A percentile compares a stretch with the other conserved stretches of the same genome.
Evolutionary conservation across 2,888 invertebrate genomes (phyloP).

Genomic region (Serrognathus titanus): DNA sequence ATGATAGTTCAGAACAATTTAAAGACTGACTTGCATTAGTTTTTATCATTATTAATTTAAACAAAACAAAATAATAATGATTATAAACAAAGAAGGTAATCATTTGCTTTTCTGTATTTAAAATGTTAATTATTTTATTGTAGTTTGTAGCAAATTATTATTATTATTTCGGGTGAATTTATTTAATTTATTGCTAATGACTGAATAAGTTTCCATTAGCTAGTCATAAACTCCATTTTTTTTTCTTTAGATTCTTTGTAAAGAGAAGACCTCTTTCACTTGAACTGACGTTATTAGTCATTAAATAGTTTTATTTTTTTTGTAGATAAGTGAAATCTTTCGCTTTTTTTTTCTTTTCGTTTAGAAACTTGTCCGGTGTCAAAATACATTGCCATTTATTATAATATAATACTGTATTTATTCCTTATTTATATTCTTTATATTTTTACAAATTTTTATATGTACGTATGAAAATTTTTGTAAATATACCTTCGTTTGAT

Average conservation of each 20-base stretch:
- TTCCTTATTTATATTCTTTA: slow-evolving; percentile 15
- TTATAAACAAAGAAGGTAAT: too few species aligned
- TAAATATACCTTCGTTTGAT: slow-evolving; percentile 5
- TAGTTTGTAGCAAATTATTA: too few species aligned
- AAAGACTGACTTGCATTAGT: too few species aligned
- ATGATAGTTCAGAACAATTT: too few species aligned
- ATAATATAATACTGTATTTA: slow-evolving; percentile 13
- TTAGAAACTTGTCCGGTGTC: slow-evolving; percentile 4
- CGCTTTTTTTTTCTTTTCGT: neutral
- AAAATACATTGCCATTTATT: slow-evolving; percentile 13
- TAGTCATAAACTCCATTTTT: neutral
- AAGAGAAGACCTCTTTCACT: neutral
- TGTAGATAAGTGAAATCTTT: neutral
- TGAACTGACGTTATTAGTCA: neutral
- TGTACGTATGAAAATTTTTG: slow-evolving; percentile 8
- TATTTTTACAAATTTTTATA: slow-evolving; percentile 7
- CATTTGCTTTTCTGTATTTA: too few species aligned
- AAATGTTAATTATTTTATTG: too few species aligned
- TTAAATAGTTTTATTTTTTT: neutral
- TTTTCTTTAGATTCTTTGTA: too few species aligned
- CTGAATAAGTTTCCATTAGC: too few species aligned
- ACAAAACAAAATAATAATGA: too few species aligned
- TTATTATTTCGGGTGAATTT: too few species aligned
- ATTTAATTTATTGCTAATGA: too few species aligned
- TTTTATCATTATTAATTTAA: too few species aligned